Conservation (phyloP, 2,797 vertebrate species). For the Myotis pilosus region DNA sequence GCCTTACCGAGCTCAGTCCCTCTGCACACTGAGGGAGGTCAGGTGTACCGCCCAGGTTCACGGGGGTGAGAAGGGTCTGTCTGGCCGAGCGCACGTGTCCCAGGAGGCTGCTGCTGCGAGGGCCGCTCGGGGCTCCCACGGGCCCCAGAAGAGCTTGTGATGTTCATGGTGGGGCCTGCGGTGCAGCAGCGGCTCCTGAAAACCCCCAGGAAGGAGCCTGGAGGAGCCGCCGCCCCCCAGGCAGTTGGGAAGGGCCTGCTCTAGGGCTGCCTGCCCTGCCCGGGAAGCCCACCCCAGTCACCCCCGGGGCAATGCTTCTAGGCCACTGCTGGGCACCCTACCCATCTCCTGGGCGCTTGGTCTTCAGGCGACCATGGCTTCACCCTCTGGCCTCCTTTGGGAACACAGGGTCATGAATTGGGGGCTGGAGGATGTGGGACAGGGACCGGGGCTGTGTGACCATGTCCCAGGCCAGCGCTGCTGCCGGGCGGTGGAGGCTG, state of each 20-base stretch:
- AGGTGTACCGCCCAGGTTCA: not conserved
- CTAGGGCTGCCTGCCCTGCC: fast-evolving
- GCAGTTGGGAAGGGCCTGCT: not conserved
- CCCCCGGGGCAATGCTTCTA: not conserved
- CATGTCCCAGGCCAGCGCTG: fast-evolving
- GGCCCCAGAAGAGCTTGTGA: fast-evolving
- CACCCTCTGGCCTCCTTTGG: not conserved
- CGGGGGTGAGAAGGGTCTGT: not conserved
- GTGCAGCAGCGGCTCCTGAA: not conserved
- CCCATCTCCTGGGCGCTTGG: too few species aligned
- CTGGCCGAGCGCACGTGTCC: not conserved
- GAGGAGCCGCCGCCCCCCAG: too few species aligned
- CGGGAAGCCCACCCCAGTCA: not conserved
- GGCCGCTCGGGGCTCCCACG: not conserved
- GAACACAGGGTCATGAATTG: not conserved
- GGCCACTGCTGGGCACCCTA: not conserved
- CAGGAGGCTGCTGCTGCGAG: too few species aligned
- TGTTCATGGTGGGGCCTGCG: fast-evolving
- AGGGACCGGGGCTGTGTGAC: not conserved
- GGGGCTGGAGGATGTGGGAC: not conserved
- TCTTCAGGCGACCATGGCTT: not conserved
- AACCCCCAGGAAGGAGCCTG: fast-evolving
- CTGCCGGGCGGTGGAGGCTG: not conserved
- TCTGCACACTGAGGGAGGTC: not conserved
- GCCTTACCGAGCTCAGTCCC: fast-evolving